phyloP scores from a whole-genome alignment of 2,888 invertebrate genomes.

The Boloria selene region DNA sequence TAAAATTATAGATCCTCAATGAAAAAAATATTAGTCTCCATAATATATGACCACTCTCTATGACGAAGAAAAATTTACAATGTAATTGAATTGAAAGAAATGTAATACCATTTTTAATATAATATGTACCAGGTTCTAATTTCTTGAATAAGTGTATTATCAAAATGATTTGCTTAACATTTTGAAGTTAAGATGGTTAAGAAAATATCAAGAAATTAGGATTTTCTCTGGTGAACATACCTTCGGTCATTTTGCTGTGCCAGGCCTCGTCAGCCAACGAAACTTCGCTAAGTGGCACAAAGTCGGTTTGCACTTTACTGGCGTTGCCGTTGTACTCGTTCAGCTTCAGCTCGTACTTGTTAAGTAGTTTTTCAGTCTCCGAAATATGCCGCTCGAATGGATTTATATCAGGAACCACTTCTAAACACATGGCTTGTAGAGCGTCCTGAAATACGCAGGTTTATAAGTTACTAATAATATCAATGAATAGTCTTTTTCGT shows the following conservation, averaged over 20 bases:
- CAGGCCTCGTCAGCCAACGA: slow-evolving; percentile 76
- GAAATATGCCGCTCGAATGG: slow-evolving; percentile 70
- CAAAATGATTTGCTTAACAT: no score
- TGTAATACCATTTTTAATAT: background rate
- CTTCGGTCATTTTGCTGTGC: slow-evolving; percentile 77
- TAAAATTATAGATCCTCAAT: no score
- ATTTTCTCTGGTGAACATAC: slow-evolving; percentile 45
- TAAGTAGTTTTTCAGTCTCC: slow-evolving; percentile 80
- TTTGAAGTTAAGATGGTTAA: background rate
- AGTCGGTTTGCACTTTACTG: slow-evolving; percentile 61
- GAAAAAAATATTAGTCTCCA: no score
- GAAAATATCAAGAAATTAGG: background rate
- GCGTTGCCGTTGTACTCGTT: slow-evolving; percentile 71
- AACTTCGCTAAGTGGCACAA: slow-evolving; percentile 70
- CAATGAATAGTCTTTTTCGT: no score
- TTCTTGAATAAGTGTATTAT: no score
- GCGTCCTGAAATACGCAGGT: slow-evolving; percentile 54
- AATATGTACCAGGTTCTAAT: no score
- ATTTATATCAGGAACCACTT: slow-evolving; percentile 58
- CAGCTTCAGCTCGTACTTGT: slow-evolving; percentile 81
- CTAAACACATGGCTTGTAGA: slow-evolving; percentile 61
- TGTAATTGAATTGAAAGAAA: background rate
- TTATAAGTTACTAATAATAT: no score
- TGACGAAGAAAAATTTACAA: no score
- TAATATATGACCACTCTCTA: background rate